Base-by-base conservation (phyloP, 2,888 invertebrate genomes). In the Callosobruchus maculatus region DNA sequence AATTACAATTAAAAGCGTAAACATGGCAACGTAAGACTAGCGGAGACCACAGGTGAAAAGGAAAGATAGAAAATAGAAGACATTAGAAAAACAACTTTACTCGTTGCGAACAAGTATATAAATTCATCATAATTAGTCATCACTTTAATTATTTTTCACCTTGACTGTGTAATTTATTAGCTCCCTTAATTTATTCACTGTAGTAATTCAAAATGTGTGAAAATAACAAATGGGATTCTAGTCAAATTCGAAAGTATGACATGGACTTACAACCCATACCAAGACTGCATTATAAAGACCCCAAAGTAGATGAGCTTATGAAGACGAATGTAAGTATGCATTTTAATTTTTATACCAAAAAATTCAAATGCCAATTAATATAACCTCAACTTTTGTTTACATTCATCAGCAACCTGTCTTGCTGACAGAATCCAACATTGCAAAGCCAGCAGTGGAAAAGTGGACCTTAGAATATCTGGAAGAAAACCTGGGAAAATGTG, bases 391-490 rank as follows among this genome's bases (percentile, higher is more conserved):
- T 31, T 73, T 70, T 72, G 70, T 75, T 73, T 71, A 68, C 72
- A 66, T 81, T 74, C 87, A 89, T 77, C 83, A 92, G 92, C 88
- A 89, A 86, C 92, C 92, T 74, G 90, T 92, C n/a, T 88, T 92
- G 5, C 88, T 92, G 75, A 89, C 89, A 72, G 90, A 88, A 71
- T 89, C 91, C 49, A 87, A 89, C 77, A 83, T 92, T 68, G 90
- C 90, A 0, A 85, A 86, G 70, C 87, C 91, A 22, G 91, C 91
- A 0, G 73, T 73, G 70, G 83, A 88, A 72, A 89, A 89, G 84
- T 92, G 92, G 92, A 86, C 88, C 79, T 80, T 91, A 67, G 88
- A 90, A 22, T 92, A 91, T 84, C 84, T 92, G 73, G 87, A 88
- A 77, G 83, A 88, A 75, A 85, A 91, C 80, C 87, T 92, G 81